phyloP scores from a whole-genome alignment of 2,113 vertebrate species.

The Poicephalus gulielmi region DNA sequence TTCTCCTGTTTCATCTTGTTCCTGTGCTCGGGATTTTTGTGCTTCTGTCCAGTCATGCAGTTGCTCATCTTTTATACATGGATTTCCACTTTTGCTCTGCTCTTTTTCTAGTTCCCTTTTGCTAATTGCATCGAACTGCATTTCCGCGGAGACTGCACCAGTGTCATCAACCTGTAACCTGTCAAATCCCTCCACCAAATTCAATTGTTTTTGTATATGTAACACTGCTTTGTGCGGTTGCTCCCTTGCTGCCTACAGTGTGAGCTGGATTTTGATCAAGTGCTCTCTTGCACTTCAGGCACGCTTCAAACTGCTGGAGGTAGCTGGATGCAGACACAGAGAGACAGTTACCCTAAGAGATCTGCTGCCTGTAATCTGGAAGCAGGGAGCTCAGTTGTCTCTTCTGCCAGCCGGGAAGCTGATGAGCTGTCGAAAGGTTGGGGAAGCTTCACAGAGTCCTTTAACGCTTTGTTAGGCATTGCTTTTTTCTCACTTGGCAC shows the following conservation, averaged over 20 bases:
- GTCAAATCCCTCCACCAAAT: background rate
- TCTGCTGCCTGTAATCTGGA: background rate
- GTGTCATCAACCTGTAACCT: slow-evolving; percentile 38
- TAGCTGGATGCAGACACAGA: slow-evolving; percentile 31
- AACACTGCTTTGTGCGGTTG: background rate
- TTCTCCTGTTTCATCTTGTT: background rate
- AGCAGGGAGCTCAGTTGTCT: slow-evolving; percentile 22
- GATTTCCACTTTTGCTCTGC: background rate
- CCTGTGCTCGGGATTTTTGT: background rate
- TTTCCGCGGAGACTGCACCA: background rate
- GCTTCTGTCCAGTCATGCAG: background rate
- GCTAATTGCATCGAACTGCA: slow-evolving; percentile 8
- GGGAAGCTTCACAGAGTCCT: slow-evolving; percentile 12
- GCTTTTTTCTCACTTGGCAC: background rate
- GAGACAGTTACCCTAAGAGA: slow-evolving; percentile 42
- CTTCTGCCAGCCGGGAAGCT: background rate
- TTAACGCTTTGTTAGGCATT: background rate
- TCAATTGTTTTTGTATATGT: background rate
- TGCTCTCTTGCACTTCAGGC: slow-evolving; percentile 8
- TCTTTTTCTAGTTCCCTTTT: background rate
- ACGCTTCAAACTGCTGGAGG: slow-evolving; percentile 10
- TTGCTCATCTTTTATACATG: slow-evolving; percentile 9
- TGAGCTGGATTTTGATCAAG: slow-evolving; percentile 50
- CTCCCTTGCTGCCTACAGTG: background rate
- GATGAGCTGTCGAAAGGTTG: background rate